These are phyloP conservation scores for Sphenodon punctatus DNA, from an alignment of 2,797 vertebrate genomes.

Conservation along the genomic window DNA sequence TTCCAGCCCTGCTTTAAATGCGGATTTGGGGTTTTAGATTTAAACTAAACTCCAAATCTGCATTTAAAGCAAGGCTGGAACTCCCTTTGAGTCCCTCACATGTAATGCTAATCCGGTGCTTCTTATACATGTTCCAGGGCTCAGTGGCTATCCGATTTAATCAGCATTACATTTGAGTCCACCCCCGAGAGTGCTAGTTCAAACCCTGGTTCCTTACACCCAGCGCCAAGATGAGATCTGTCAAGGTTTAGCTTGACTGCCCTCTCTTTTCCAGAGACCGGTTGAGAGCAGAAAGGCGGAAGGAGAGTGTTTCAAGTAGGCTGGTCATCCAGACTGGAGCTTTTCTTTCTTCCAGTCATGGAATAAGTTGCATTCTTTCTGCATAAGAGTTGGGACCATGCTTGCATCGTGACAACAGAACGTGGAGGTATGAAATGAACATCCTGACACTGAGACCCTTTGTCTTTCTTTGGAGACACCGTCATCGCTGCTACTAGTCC, in stretches of 20 bases:
- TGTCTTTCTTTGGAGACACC: neutral
- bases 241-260: neutral
- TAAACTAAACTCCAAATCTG: no score
- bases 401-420: neutral
- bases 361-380: neutral
- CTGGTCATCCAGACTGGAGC: neutral
- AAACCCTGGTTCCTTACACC: no score
- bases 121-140: no score
- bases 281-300: neutral
- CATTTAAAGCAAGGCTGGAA: no score
- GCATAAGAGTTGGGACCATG: neutral
- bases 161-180: no score
- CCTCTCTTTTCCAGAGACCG: neutral
- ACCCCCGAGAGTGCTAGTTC: no score
- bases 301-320: neutral
- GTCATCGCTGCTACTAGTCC: neutral
- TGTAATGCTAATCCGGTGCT: no score
- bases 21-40: no score
- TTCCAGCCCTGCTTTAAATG: no score
- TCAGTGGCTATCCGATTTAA: no score
- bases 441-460: neutral
- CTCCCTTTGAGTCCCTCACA: no score
- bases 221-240: no score
- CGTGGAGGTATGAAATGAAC: rapidly evolving
- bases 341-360: neutral